Base-by-base conservation (phyloP, 2,113 vertebrate genomes). In the Struthio camelus region DNA sequence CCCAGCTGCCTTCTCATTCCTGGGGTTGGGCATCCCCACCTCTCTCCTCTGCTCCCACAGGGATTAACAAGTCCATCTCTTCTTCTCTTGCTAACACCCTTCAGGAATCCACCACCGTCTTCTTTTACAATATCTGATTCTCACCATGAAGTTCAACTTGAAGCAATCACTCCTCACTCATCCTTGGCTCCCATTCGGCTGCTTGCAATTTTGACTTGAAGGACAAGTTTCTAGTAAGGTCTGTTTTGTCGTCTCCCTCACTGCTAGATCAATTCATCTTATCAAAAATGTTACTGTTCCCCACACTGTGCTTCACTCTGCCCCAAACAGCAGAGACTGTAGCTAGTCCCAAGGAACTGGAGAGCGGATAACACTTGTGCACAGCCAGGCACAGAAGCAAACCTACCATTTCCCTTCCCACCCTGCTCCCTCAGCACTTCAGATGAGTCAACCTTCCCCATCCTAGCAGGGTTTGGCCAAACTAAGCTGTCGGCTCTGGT, bases 161-260 rank as follows among this genome's bases (percentile, higher is more conserved):
- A 11, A 81, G 36, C 28, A 70, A 44, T 12, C 36, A 40, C 4
- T 70, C 42, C 69, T 2, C 0, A 2, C 3, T n/a, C 19, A 10
- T 28, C 2, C 50, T 30, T 25, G 53, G n/a, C 40, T 56, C 70
- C 50, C 62, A 46, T n/a, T 2, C 36, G 14, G 17, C 54, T 32
- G 27, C 32, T 56, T 34, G 15, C 1, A 0, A 46, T 80, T 51
- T 70, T 20, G 9, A 28, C 48, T 59, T 58, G 17, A 54, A 64
- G 64, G 42, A n/a, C 28, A 6, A 34, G 3, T n/a, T 44, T n/a
- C n/a, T 36, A 53, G 12, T 38, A 38, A 72, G 25, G 18, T 53
- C 34, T 46, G 20, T 36, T 18, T 72, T 19, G n/a, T 20, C 20
- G 27, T 72, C 48, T 72, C 70, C 56, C 70, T 32, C 67, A 50